Evolutionary conservation across 2,888 invertebrate species (phyloP), one percentile per base, ranked within the genome.

Genomic region (Lomographa bimaculata): DNA sequence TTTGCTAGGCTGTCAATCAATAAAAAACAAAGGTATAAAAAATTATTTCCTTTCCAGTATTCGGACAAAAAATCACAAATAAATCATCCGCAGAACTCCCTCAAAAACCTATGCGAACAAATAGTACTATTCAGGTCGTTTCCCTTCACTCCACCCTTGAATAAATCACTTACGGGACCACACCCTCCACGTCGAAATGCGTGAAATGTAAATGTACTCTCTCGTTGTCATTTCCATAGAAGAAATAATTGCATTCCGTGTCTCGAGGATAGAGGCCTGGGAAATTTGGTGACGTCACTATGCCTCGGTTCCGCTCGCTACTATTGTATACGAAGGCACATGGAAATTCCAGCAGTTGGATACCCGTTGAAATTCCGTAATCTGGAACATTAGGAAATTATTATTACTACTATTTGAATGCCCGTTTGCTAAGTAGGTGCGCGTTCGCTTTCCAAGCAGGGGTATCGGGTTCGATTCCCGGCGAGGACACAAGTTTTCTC

Each of bases 171-270:
- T 91, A 98, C 98, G 97, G 97, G 55, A 93, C 89, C 40, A 98
- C 95, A 46, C 98, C 98, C 83, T 98, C 98, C 9, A 98, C 95
- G 75, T 98, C 97, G 71, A 98, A 98, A 80, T 95, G 95, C 41
- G 94, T 94, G 77, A 98, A 98, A 68, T 94, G 94, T 54, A 97
- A 90, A 69, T 94, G 94, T 34, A 96, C 92, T 63, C 93, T 92
- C 72, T 97, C 96, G 46, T 93, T 92, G 49, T 90, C 84, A 48
- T 91, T 91, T 8, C 96, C 97, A 69, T 96, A 93, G 78, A 97
- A 97, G 80, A 95, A 96, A 82, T 96, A 97, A 87, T 97, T 95
- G 79, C 97, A 97, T 78, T 96, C 95, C 3, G 97, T 95, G 70
- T 96, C 94, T 59, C 97, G 91, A 0, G 97, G 96, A 84, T 97